Evolutionary conservation across 2,888 invertebrate species (phyloP).

Genomic region (Xylota segnis): DNA sequence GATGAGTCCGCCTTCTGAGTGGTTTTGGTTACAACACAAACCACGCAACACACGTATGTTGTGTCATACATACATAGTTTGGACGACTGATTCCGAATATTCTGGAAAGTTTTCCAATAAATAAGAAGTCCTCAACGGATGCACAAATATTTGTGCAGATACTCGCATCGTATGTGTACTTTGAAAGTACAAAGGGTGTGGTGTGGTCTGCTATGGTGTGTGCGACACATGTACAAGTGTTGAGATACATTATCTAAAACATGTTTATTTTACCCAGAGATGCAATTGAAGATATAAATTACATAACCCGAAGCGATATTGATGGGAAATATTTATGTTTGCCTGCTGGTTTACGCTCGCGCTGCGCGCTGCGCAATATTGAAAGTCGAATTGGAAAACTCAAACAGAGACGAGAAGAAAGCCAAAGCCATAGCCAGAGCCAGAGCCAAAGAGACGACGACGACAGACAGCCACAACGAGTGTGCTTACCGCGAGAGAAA

Average conservation of each 20-base stretch:
- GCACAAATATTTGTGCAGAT: constrained; percentile 64
- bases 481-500: constrained; percentile 9
- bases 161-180: background rate
- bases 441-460: no score
- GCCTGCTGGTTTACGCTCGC: constrained; percentile 20
- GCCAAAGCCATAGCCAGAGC: no score
- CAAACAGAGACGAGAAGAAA: constrained; percentile 32
- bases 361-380: constrained; percentile 30
- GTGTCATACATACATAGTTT: background rate
- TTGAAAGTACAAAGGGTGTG: constrained; percentile 14
- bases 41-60: constrained; percentile 13
- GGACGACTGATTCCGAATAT: constrained; percentile 14
- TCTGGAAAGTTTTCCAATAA: constrained; percentile 37
- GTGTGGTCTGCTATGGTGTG: constrained; percentile 31
- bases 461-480: background rate
- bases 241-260: constrained; percentile 41
- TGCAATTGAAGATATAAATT: constrained; percentile 45
- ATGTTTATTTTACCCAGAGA: constrained; percentile 36
- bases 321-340: constrained; percentile 16
- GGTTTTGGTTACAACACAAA: constrained; percentile 25
- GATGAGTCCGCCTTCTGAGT: constrained; percentile 27
- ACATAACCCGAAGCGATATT: constrained; percentile 48
- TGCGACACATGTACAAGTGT: constrained; percentile 65
- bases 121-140: constrained; percentile 39
- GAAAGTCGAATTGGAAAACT: constrained; percentile 58